These are phyloP conservation scores for Onychomys torridus DNA, from an alignment of 2,797 vertebrate species.

Conservation along the genomic window DNA sequence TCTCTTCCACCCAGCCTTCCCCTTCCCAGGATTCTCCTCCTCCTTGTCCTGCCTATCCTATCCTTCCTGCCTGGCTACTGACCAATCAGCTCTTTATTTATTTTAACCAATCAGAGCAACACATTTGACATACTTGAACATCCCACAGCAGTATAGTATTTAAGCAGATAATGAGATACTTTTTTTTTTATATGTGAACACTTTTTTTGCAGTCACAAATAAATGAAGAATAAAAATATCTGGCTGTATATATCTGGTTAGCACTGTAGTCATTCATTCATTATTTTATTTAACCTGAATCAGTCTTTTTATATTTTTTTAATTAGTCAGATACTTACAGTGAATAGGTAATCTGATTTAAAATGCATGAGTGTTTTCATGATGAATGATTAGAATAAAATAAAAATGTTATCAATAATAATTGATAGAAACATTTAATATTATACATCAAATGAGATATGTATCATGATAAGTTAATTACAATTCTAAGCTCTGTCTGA, in stretches of 20 bases:
- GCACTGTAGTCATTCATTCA: neutral
- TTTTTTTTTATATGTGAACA: neutral
- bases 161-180: neutral
- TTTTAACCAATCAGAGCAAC: too few species aligned
- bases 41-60: too few species aligned
- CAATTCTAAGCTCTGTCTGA: neutral
- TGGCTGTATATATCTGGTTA: neutral
- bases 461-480: neutral
- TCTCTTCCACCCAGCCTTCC: too few species aligned
- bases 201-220: neutral
- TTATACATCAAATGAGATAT: neutral
- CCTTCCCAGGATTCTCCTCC: too few species aligned
- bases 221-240: neutral
- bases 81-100: too few species aligned
- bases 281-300: neutral
- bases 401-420: neutral
- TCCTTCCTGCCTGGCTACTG: too few species aligned
- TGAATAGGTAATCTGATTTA: neutral
- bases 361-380: neutral
- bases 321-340: neutral
- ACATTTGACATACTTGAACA: too few species aligned
- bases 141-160: neutral
- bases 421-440: neutral
- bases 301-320: neutral
- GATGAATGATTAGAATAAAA: neutral